phyloP scores from a whole-genome alignment of 2,888 invertebrate species.

The Ischnura elegans region DNA sequence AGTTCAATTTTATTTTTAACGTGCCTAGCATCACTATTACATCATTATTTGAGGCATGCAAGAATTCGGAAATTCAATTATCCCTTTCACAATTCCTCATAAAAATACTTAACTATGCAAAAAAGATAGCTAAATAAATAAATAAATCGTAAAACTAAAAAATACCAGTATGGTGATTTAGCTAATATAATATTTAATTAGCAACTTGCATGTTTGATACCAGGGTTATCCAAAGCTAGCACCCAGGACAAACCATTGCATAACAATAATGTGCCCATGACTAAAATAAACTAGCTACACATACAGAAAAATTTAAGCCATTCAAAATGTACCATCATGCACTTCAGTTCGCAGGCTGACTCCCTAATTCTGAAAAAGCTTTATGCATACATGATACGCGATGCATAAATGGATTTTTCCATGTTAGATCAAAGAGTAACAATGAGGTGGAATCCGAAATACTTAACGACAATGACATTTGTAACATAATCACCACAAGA shows the following conservation, averaged over 20 bases:
- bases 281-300: too few relatives aligned
- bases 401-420: neutral
- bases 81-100: too few relatives aligned
- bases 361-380: neutral
- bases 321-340: constrained; percentile 26
- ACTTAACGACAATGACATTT: neutral
- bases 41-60: too few relatives aligned
- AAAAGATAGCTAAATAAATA: neutral
- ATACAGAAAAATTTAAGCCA: constrained; percentile 32
- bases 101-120: neutral
- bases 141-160: neutral
- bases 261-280: too few relatives aligned
- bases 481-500: too few relatives aligned
- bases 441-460: neutral
- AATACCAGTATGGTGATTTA: neutral
- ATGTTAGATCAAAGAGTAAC: neutral
- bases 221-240: neutral
- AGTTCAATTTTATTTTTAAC: too few relatives aligned
- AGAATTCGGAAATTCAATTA: too few relatives aligned
- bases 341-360: neutral
- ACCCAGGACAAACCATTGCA: neutral
- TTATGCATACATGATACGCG: neutral
- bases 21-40: too few relatives aligned
- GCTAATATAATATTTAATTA: neutral
- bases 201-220: neutral